Base-by-base conservation (phyloP, 2,797 vertebrate species). In the Gallinago stenura region DNA sequence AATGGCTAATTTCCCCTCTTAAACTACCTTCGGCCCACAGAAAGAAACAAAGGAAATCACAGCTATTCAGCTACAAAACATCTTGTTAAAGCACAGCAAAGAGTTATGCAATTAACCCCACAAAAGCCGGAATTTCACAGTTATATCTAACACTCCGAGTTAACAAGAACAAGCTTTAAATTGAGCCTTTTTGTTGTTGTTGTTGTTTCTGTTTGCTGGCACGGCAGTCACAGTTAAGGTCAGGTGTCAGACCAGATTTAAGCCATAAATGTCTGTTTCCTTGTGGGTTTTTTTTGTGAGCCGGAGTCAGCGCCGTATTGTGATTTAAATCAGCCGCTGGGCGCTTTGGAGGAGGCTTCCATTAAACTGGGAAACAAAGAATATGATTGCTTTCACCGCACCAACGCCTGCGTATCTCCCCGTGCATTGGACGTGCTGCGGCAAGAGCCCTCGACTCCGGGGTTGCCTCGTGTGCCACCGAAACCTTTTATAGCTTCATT, bases 1-100 rank as follows among this genome's bases (percentile, higher is more conserved):
- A 97, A 97, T 96, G 93, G 79, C 96, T 95, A 96, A 97, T 98
- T 98, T 97, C 91, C 96, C 97, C 94, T 94, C 88, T 89, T 91
- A 97, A 93, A 85, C 88, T 91, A 91, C 93, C 85, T 79, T 72
- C 81, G 92, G 83, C 95, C 90, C 94, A 96, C 92, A 97, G 97
- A 97, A 96, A 96, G 96, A 97, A 98, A 98, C 96, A 98, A 98
- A 97, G 90, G 96, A 96, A 97, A 95, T 95, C 97, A 97, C 96
- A 97, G 94, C 91, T 97, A 97, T 97, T 96, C 76, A 96, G 76
- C 93, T 87, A 89, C 93, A 93, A 95, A 97, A 96, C 82, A 95
- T 90, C 97, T 97, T 95, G 92, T 96, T 96, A 91, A 97, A 94
- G 94, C 93, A 87, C 91, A 97, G 95, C 95, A 96, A 97, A 98